Evolutionary conservation across 1,140 invertebrate species (phyloP).

Genomic region (Drosophila lowei): DNA sequence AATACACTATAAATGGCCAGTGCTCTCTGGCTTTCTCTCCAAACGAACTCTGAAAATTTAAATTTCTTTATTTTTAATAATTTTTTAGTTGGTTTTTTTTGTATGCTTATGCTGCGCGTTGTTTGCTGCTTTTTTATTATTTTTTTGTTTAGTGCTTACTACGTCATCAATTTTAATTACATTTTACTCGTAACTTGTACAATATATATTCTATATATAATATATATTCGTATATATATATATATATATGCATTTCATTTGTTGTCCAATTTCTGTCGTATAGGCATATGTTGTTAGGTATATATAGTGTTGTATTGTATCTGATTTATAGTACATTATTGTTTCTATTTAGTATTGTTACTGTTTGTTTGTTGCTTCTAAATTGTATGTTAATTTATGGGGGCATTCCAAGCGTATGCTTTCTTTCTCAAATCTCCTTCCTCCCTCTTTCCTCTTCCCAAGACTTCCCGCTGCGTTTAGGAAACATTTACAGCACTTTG

Average conservation of each 20-base stretch:
- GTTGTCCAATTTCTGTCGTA: conserved; percentile 71
- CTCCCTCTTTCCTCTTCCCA: not conserved
- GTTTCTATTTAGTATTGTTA: conserved; percentile 82
- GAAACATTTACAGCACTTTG: conserved; percentile 61
- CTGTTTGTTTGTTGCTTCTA: conserved; percentile 53
- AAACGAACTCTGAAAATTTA: too few relatives aligned
- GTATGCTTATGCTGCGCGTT: conserved; percentile 55
- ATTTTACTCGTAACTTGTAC: conserved; percentile 74
- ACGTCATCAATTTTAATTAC: conserved; percentile 74
- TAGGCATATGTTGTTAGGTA: conserved; percentile 78
- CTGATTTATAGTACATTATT: conserved; percentile 81
- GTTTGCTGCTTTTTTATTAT: conserved; percentile 62
- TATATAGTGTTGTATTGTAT: conserved; percentile 79
- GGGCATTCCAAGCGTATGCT: conserved; percentile 64
- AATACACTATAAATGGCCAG: too few relatives aligned
- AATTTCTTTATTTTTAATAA: too few relatives aligned
- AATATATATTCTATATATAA: conserved; percentile 64
- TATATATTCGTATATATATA: conserved; percentile 62
- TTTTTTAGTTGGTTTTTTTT: conserved; percentile 5
- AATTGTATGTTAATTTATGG: conserved; percentile 50
- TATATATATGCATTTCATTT: conserved; percentile 64
- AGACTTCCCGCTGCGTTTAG: conserved; percentile 43
- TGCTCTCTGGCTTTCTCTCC: too few relatives aligned
- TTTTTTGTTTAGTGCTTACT: conserved; percentile 79
- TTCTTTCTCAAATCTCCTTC: conserved; percentile 19